Evolutionary conservation across 2,797 vertebrate genomes (phyloP).

Genomic region (Falco berigora): DNA sequence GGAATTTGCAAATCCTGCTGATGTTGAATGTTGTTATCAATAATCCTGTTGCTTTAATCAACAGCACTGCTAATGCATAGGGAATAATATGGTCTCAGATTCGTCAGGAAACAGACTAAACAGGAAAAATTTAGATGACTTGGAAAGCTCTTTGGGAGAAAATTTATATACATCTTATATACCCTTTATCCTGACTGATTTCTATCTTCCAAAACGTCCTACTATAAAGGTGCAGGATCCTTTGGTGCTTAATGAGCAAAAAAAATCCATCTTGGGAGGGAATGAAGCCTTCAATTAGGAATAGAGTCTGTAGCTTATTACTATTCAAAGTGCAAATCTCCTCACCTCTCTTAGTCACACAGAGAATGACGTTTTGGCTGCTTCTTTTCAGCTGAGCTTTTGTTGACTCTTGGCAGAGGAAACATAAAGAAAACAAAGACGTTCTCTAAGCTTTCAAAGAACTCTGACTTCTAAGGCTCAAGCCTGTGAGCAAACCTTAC

Average conservation of each 20-base stretch:
- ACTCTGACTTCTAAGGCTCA: not conserved
- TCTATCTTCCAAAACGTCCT: not conserved
- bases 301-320: not conserved
- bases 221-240: not conserved
- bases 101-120: constrained; percentile 18
- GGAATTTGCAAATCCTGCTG: not conserved
- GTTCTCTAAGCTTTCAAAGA: not conserved
- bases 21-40: not conserved
- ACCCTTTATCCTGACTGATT: not conserved
- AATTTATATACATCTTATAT: not conserved
- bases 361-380: not conserved
- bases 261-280: not conserved
- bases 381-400: constrained; percentile 4
- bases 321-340: constrained; percentile 8
- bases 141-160: not conserved
- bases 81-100: not conserved
- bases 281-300: not conserved
- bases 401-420: constrained; percentile 22
- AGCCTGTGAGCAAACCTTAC: not conserved
- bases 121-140: not conserved
- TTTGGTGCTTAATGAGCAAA: not conserved
- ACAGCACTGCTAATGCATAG: not conserved
- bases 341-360: not conserved
- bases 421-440: not conserved
- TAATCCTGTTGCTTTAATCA: constrained; percentile 6